Conservation (phyloP, 2,113 vertebrate genomes). For the Mixornis gularis region DNA sequence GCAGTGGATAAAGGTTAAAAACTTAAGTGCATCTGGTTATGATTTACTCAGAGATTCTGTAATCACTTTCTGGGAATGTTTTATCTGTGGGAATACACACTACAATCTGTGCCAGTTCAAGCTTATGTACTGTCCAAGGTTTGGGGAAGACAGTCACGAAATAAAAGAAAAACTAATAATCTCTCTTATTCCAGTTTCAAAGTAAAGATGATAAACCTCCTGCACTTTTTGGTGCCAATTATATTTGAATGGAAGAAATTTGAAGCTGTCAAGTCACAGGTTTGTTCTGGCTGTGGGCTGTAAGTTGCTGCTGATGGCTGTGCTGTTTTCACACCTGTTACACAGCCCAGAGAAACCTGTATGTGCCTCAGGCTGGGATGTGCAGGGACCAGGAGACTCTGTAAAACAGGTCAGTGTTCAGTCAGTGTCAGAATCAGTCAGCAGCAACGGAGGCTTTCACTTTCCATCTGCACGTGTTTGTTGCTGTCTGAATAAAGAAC, state of each 20-base stretch:
- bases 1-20: not conserved
- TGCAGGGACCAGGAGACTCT: not conserved
- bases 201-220: not conserved
- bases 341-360: not conserved
- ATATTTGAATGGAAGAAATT: not conserved
- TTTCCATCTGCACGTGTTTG: not conserved
- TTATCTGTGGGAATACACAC: not conserved
- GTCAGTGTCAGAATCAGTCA: not conserved
- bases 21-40: not conserved
- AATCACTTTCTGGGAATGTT: not conserved
- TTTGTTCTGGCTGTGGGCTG: not conserved
- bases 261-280: not conserved
- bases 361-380: not conserved
- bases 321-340: not conserved
- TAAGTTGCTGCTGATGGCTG: not conserved
- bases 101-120: not conserved
- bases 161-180: not conserved
- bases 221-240: not conserved
- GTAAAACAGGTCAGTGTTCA: rapidly evolving
- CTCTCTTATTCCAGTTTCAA: not conserved
- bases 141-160: not conserved
- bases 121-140: not conserved
- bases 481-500: not conserved
- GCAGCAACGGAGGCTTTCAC: not conserved
- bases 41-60: not conserved